Conservation (phyloP, 1,140 invertebrate genomes). For the Steinernema khuongi region DNA sequence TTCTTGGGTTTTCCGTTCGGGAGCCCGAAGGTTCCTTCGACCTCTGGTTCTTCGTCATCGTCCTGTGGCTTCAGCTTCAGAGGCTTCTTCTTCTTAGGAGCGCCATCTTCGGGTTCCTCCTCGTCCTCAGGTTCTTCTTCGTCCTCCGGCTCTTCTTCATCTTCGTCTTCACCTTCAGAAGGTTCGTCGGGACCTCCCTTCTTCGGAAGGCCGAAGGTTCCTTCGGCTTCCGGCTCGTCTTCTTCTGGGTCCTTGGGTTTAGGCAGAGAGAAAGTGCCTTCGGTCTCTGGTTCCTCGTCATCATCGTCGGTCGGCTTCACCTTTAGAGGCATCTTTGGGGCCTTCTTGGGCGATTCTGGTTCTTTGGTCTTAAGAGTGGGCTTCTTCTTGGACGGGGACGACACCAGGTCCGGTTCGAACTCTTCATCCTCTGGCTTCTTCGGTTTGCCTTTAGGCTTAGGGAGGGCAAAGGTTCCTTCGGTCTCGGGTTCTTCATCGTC, state of each 20-base stretch:
- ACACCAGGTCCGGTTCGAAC: not conserved
- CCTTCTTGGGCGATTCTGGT: no score
- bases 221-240: not conserved
- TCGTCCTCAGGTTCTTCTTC: constrained; percentile 5
- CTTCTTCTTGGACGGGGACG: not conserved
- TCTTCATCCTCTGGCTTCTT: not conserved
- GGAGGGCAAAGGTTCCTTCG: not conserved
- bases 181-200: not conserved
- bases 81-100: constrained; percentile 6
- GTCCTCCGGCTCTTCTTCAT: constrained; percentile 5
- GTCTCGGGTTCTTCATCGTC: not conserved
- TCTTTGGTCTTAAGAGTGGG: no score
- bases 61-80: not conserved
- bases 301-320: no score
- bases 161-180: not conserved
- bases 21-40: constrained; percentile 3
- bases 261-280: not conserved
- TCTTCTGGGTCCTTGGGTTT: constrained; percentile 15
- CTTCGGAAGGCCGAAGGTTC: not conserved
- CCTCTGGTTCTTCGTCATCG: not conserved
- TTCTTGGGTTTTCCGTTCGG: constrained; percentile 6
- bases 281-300: not conserved
- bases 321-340: no score
- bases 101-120: constrained; percentile 5
- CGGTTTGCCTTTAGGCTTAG: not conserved